Percentiles rank a stretch among this genome's conserved stretches.
Conservation (phyloP, 2,888 invertebrate species). For the Diplazon laetatorius region DNA sequence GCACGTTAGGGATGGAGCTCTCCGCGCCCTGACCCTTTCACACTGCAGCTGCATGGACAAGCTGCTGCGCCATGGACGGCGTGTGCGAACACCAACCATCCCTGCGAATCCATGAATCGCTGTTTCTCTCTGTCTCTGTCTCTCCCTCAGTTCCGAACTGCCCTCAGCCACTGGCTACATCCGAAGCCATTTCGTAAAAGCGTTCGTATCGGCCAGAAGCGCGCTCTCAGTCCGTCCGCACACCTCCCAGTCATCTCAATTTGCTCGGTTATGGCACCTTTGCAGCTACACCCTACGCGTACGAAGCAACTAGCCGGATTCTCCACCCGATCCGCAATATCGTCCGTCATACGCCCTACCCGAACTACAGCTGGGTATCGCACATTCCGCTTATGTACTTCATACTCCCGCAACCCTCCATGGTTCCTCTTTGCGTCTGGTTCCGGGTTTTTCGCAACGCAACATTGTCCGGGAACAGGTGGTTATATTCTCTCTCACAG, state of each 20-base stretch:
- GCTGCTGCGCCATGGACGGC: conserved; percentile 13
- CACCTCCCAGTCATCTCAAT: conserved; percentile 43
- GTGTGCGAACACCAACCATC: conserved; percentile 2
- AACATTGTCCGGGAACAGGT: conserved; percentile 45
- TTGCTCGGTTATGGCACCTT: conserved; percentile 37
- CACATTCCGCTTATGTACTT: background rate
- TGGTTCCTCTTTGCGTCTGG: conserved; percentile 5
- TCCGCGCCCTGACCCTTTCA: conserved; percentile 37
- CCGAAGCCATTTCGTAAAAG: conserved; percentile 55
- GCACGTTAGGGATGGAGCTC: conserved; percentile 38
- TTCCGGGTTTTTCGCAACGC: conserved; percentile 19
- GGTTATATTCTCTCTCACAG: conserved; percentile 29
- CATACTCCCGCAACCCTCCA: background rate
- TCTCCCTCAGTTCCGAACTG: background rate
- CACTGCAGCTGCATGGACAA: conserved; percentile 12
- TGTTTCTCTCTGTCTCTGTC: conserved; percentile 24
- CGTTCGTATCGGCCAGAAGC: conserved; percentile 51
- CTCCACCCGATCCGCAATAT: conserved; percentile 34
- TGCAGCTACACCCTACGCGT: conserved; percentile 4
- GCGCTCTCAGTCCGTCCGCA: conserved; percentile 26
- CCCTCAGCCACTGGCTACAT: conserved; percentile 16
- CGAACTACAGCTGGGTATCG: background rate
- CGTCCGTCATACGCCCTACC: conserved; percentile 35
- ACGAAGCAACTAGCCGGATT: conserved; percentile 15
- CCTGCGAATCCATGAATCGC: conserved; percentile 37